Conservation (phyloP, 2,888 invertebrate species). For the Emmelina monodactyla region DNA sequence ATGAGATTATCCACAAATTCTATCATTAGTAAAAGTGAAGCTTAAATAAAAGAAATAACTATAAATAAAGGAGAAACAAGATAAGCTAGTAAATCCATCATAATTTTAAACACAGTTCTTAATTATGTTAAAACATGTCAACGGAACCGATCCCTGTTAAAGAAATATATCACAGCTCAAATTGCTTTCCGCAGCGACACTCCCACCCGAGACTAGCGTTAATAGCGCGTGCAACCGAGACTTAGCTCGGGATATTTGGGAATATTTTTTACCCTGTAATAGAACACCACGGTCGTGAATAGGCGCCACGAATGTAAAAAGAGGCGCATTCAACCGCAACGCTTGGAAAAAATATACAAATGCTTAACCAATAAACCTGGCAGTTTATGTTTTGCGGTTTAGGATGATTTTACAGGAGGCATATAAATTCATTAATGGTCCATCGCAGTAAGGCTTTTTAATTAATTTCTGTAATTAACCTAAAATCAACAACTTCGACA, state of each 20-base stretch:
- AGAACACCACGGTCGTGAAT: conserved; percentile 30
- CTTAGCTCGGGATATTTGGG: conserved; percentile 43
- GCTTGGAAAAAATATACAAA: conserved; percentile 10
- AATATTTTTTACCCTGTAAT: conserved; percentile 49
- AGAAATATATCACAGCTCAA: conserved; percentile 55
- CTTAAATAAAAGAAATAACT: too few species aligned
- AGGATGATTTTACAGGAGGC: too few species aligned
- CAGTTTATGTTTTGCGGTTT: not conserved
- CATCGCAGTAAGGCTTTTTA: too few species aligned
- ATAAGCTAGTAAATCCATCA: too few species aligned
- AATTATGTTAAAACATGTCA: conserved; percentile 55
- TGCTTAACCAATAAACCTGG: conserved; percentile 7
- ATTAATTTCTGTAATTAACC: too few species aligned
- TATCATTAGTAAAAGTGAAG: too few species aligned
- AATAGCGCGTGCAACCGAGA: conserved; percentile 63
- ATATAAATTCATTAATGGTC: too few species aligned
- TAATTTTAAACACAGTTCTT: conserved; percentile 45
- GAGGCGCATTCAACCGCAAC: conserved; percentile 15
- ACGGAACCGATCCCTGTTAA: conserved; percentile 37
- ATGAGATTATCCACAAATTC: too few species aligned
- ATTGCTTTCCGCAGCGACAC: conserved; percentile 60
- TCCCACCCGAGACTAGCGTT: conserved; percentile 52
- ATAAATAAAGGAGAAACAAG: too few species aligned
- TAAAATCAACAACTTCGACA: not conserved
- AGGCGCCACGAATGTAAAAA: conserved; percentile 42